phyloP scores from a whole-genome alignment of 2,888 invertebrate genomes.

The Lasioglossum pauxillum region DNA sequence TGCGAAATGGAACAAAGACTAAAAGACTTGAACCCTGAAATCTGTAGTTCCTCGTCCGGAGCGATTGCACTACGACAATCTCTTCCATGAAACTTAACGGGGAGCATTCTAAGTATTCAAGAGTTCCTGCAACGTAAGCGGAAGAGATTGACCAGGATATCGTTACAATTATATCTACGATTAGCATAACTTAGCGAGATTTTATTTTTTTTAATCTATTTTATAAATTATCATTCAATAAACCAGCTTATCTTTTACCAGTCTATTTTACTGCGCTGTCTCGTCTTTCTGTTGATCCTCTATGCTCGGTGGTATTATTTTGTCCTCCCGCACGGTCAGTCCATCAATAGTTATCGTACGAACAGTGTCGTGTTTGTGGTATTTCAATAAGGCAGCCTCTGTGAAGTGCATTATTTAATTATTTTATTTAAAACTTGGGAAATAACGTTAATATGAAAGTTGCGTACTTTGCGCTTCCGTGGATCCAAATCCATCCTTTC shows the following conservation, averaged over 20 bases:
- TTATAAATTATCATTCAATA: slow-evolving; percentile 25
- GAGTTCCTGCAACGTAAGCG: not conserved
- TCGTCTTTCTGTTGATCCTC: rapidly evolving
- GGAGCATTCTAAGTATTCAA: slow-evolving; percentile 4
- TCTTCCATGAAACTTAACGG: slow-evolving; percentile 71
- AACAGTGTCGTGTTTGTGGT: rapidly evolving
- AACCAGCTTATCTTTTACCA: not conserved
- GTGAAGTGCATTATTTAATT: not conserved
- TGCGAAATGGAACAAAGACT: slow-evolving; percentile 90
- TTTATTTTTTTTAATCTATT: slow-evolving; percentile 37
- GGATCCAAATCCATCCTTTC: not conserved
- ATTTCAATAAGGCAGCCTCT: not conserved
- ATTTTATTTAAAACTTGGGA: not conserved
- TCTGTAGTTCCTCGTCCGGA: slow-evolving; percentile 71
- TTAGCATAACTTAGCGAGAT: slow-evolving; percentile 31
- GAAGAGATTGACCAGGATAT: slow-evolving; percentile 6
- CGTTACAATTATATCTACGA: slow-evolving; percentile 30
- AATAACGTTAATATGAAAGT: not conserved
- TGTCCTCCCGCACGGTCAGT: not conserved
- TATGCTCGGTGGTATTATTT: not conserved
- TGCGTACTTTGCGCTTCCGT: slow-evolving; percentile 35
- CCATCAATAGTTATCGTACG: not conserved
- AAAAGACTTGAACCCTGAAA: slow-evolving; percentile 81
- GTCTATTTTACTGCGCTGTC: not conserved
- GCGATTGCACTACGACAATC: slow-evolving; percentile 79